Evolutionary conservation across 2,888 invertebrate genomes (phyloP).

Genomic region (Cremastobaeus sp.): DNA sequence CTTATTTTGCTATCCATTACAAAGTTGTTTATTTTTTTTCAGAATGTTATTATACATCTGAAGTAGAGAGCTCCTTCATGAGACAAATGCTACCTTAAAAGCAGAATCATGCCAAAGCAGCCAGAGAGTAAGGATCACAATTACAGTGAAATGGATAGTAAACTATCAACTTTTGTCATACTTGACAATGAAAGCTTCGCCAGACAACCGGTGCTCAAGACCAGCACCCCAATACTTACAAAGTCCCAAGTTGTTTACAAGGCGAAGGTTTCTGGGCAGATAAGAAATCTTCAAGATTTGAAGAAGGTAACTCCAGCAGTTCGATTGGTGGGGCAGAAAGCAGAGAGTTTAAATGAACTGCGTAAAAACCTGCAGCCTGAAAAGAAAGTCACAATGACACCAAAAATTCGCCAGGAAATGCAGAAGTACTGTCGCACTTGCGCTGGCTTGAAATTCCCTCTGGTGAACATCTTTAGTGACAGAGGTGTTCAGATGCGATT

Average conservation of each 20-base stretch:
- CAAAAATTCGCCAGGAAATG: constrained; percentile 63
- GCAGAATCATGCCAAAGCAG: constrained; percentile 41
- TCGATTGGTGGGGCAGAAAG: constrained; percentile 69
- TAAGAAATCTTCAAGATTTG: constrained; percentile 73
- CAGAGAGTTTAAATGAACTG: constrained; percentile 66
- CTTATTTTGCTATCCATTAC: no score
- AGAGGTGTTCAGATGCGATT: constrained; percentile 75
- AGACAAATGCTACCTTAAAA: no score
- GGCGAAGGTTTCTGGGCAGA: constrained; percentile 52
- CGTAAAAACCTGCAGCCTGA: constrained; percentile 61
- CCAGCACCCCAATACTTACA: constrained; percentile 27
- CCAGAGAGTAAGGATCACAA: constrained; percentile 49
- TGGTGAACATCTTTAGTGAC: constrained; percentile 76
- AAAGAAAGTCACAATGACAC: constrained; percentile 13
- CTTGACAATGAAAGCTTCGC: constrained; percentile 51
- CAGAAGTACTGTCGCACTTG: constrained; percentile 76
- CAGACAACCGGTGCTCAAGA: constrained; percentile 45
- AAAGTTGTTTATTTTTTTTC: no score
- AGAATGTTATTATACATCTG: no score
- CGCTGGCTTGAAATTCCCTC: constrained; percentile 74
- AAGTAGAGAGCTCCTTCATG: no score
- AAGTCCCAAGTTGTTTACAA: constrained; percentile 35
- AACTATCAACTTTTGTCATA: constrained; percentile 50
- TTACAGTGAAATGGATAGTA: constrained; percentile 48
- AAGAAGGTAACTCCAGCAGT: constrained; percentile 74